Evolutionary conservation across 2,888 invertebrate species (phyloP), one percentile per base, ranked within the genome.

Genomic region (Glomeris marginata): DNA sequence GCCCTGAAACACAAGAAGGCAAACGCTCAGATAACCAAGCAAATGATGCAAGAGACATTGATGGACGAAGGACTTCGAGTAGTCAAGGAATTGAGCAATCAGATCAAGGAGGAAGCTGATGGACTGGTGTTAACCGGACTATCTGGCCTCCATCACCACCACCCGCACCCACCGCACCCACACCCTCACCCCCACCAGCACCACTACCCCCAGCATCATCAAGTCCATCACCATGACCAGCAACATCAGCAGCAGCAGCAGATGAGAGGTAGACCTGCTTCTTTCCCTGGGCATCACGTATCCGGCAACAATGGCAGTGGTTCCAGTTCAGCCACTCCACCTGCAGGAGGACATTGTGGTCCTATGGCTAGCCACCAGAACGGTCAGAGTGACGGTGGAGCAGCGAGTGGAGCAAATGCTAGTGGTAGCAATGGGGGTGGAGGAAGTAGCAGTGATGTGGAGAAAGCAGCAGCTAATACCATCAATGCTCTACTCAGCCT

Each of bases 41-140:
- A 65, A 58, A 54, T 64, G 54, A 62, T 64, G 46, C 63, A 64
- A 52, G 67, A 68, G 50, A 65, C 67, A 11, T 61, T 71, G 18
- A 66, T 71, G 57, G 69, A 69, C 52, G 70, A 70, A 58, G 70
- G 70, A n/a, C 61, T 71, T 49, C 61, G 70, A 46, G 68, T 71
- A 48, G 69, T 69, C 33, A 63, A 63, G 55, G 63, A 63, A 49
- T 55, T 59, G 46, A 56, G 57, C 48, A 57, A 58, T 53, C 58
- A 58, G 52, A 58, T 58, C 45, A 57, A 56, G 52, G 58, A 58
- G 41, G 56, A 58, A 41, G 50, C 53, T 4, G 56, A 58, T 44
- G 47, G 49, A 21, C 48, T 56, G 28, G 50, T 50, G 41, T 41
- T 55, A 38, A 46, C 49, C 40, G 47, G 44, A 21, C 35, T 40